Percentiles rank a stretch among this genome's conserved stretches.
Evolutionary conservation across 2,888 invertebrate species (phyloP).

Genomic region (Polymixis flavicincta): DNA sequence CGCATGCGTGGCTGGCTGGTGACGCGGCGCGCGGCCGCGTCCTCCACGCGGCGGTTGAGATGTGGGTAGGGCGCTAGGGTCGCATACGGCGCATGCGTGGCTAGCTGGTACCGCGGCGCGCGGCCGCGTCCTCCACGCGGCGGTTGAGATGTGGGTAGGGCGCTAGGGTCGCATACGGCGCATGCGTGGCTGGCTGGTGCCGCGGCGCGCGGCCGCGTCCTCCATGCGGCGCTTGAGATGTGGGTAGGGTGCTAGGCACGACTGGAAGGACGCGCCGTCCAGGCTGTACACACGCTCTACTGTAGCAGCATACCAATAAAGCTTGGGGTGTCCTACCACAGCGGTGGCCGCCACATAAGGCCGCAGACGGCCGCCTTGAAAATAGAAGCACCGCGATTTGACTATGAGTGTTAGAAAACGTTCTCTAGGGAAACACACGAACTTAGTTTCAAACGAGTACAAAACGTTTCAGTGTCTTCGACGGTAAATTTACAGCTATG

Average conservation of each 20-base stretch:
- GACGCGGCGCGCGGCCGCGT: not conserved
- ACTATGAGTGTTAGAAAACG: not conserved
- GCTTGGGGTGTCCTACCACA: not conserved
- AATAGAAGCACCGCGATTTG: too few species aligned
- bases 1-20: not conserved
- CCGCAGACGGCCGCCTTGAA: not conserved
- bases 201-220: slow-evolving; percentile 6
- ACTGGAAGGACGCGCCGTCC: slow-evolving; percentile 84
- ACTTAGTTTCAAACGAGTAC: not conserved
- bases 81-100: not conserved
- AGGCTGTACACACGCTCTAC: slow-evolving; percentile 73
- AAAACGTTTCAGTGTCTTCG: not conserved
- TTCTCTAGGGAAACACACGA: not conserved
- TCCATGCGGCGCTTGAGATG: slow-evolving; percentile 72
- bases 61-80: slow-evolving; percentile 1
- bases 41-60: not conserved
- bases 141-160: not conserved
- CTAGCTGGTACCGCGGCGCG: not conserved
- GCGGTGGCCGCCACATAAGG: not conserved
- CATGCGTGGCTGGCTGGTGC: not conserved
- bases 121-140: not conserved
- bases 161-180: not conserved
- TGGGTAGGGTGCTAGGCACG: slow-evolving; percentile 76
- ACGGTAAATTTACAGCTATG: not conserved
- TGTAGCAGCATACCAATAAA: not conserved